A percentile compares a stretch with the other conserved stretches of the same genome.
These are phyloP conservation scores for Melanogrammus aeglefinus DNA, from an alignment of 2,797 vertebrate species.

Conservation along the genomic window DNA sequence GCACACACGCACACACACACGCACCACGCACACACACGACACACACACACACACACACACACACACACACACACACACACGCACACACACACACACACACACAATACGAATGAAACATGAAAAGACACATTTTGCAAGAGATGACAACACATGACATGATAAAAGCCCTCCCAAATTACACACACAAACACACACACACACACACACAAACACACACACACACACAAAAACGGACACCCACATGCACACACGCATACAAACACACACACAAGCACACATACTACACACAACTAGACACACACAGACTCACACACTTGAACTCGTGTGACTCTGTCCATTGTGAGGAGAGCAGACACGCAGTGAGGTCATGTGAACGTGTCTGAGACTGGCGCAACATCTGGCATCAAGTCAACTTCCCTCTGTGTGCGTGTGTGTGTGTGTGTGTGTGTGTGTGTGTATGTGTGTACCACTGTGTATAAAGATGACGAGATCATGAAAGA, in stretches of 20 bases:
- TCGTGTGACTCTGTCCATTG: conserved; percentile 56
- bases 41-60: not conserved
- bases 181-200: conserved; percentile 9
- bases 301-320: conserved; percentile 10
- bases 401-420: conserved; percentile 40
- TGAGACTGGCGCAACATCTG: conserved; percentile 60
- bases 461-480: not conserved
- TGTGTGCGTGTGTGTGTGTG: conserved; percentile 11
- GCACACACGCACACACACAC: conserved; percentile 3
- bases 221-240: conserved; percentile 8
- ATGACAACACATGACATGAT: conserved; percentile 21
- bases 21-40: too few species aligned
- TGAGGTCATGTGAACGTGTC: conserved; percentile 69
- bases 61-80: conserved; percentile 2
- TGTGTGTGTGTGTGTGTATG: conserved; percentile 15
- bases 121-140: conserved; percentile 1
- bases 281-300: not conserved
- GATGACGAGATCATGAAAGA: not conserved
- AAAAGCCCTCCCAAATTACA: conserved; percentile 25
- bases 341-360: conserved; percentile 51
- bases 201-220: too few species aligned
- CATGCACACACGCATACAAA: not conserved
- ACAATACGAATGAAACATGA: not conserved
- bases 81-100: conserved; percentile 5
- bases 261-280: not conserved